Evolutionary conservation across 1,140 invertebrate genomes (phyloP), one percentile per base, ranked within the genome.

Genomic region (Drosophila santomea): DNA sequence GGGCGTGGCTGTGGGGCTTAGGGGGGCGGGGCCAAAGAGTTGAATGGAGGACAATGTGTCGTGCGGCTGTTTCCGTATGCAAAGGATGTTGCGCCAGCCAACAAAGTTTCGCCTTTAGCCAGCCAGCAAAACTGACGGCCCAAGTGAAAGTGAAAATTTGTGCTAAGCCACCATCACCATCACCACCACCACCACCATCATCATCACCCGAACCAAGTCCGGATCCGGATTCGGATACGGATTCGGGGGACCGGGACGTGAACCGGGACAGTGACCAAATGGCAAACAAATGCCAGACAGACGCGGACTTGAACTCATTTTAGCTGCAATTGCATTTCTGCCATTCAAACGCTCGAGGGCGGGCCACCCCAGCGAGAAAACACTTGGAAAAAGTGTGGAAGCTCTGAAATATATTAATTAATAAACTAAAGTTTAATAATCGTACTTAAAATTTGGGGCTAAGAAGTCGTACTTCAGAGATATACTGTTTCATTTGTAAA

Each of bases 1-100:
- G n/a, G 48, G 47, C 47, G 47, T 48, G 45, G 47, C 25, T 20
- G 20, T 2, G 20, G 20, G 12, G 23, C 2, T n/a, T 12, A 14
- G 39, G 41, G 41, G 28, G 60, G 45, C 69, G 44, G 32, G 60
- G 47, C 44, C 81, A 88, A 88, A 89, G 84, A 88, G 84, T 88
- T 88, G 84, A 86, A 89, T 89, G 73, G 84, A 89, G 84, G 84
- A 89, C 84, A 89, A 84, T 80, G 79, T 90, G 81, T 86, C 78
- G 83, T 86, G 79, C 74, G 68, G 83, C 85, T 89, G 72, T 78
- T 90, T 90, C 79, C 78, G 86, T 90, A 90, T 90, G 86, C 86
- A 90, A 90, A 90, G 86, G 88, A 90, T 90, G 86, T 86, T 86
- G 78, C 81, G 56, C 74, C 74, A 78, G 74, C 82, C 84, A 89